Percentiles rank a stretch among this genome's conserved stretches.
Conservation (phyloP, 2,888 invertebrate genomes). For the Allophyes oxyacanthae region DNA sequence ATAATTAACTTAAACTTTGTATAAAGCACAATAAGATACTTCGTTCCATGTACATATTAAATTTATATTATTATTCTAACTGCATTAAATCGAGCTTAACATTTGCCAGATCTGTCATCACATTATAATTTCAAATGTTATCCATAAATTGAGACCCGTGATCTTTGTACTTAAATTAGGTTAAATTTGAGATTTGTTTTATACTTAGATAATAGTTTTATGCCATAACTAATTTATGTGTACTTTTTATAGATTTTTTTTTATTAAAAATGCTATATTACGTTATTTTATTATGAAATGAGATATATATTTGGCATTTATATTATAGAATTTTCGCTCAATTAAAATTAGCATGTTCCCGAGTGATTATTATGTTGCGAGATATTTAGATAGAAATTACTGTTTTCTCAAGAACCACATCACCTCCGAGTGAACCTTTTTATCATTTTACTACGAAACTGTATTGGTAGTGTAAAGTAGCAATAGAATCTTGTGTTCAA, state of each 20-base stretch:
- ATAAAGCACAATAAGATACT: constrained; percentile 49
- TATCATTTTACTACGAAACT: constrained; percentile 47
- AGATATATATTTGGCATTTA: constrained; percentile 77
- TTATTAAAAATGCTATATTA: constrained; percentile 66
- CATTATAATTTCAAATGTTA: constrained; percentile 50
- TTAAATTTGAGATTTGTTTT: constrained; percentile 78
- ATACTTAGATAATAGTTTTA: constrained; percentile 82
- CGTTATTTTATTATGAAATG: constrained; percentile 68
- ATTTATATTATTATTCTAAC: constrained; percentile 42
- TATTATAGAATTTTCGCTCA: constrained; percentile 80
- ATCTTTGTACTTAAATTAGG: constrained; percentile 84
- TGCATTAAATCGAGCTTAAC: constrained; percentile 53
- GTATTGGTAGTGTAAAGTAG: constrained; percentile 47
- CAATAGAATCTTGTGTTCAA: constrained; percentile 59
- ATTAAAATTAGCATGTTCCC: constrained; percentile 72
- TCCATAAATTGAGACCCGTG: constrained; percentile 63
- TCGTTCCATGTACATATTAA: constrained; percentile 53
- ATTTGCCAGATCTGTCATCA: constrained; percentile 68
- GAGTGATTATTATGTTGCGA: constrained; percentile 49
- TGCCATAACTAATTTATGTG: constrained; percentile 88
- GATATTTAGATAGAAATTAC: constrained; percentile 42
- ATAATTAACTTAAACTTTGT: constrained; percentile 38
- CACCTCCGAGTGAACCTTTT: constrained; percentile 51
- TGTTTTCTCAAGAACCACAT: constrained; percentile 38
- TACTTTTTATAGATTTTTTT: constrained; percentile 80